These are phyloP conservation scores for Diglossa cyanea DNA, from an alignment of 2,797 vertebrate genomes.

Conservation along the genomic window DNA sequence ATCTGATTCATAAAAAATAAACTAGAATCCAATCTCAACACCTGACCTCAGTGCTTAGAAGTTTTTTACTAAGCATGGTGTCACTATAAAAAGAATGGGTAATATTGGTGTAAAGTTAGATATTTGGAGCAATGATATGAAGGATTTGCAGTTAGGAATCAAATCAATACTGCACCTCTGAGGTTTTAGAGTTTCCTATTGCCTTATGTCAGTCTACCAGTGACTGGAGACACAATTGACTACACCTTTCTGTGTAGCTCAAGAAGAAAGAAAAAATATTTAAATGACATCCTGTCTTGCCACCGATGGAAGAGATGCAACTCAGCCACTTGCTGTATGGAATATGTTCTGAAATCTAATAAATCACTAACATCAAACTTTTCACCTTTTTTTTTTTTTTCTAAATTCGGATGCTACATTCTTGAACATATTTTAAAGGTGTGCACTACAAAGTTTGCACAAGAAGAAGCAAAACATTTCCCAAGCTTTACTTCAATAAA, in stretches of 20 bases:
- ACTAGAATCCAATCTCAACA: constrained; percentile 90
- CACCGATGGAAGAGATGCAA: not conserved
- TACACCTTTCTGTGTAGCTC: not conserved
- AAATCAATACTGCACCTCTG: constrained; percentile 76
- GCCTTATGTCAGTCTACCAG: constrained; percentile 58
- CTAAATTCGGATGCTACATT: not conserved
- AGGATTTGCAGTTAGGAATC: constrained; percentile 75
- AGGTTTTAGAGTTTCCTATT: constrained; percentile 67
- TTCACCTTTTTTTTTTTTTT: not conserved
- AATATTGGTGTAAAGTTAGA: constrained; percentile 81
- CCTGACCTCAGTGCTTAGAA: constrained; percentile 89
- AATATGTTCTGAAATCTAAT: constrained; percentile 19
- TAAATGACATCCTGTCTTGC: constrained; percentile 39
- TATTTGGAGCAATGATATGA: constrained; percentile 78
- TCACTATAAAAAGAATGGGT: constrained; percentile 86
- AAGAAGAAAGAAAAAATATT: constrained; percentile 47
- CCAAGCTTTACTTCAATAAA: not conserved
- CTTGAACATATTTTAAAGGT: not conserved
- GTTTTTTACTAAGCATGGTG: constrained; percentile 82
- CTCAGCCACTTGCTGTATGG: not conserved
- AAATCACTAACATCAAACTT: not conserved
- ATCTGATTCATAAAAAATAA: constrained; percentile 97
- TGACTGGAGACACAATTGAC: constrained; percentile 63
- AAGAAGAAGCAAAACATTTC: not conserved
- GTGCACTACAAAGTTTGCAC: not conserved